Evolutionary conservation across 2,888 invertebrate species (phyloP).

Genomic region (Erpobdella octoculata): DNA sequence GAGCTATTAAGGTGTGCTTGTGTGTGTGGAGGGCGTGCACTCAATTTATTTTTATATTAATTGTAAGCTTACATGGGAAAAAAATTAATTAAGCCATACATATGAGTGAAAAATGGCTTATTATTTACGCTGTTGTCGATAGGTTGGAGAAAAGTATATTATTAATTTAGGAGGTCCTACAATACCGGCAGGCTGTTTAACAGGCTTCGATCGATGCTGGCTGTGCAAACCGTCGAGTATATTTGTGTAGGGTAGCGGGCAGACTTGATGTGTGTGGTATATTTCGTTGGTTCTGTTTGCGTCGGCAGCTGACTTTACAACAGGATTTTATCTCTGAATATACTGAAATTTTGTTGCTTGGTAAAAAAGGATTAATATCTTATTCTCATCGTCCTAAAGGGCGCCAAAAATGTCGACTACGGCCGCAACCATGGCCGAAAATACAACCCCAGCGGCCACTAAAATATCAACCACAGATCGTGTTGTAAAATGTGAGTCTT

Average conservation of each 20-base stretch:
- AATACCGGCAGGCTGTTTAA: conserved; percentile 13
- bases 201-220: conserved; percentile 12
- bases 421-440: conserved; percentile 17
- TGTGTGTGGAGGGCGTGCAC: no score
- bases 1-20: no score
- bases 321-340: not conserved
- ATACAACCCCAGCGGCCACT: conserved; percentile 5
- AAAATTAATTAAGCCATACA: not conserved
- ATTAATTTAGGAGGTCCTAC: conserved; percentile 12
- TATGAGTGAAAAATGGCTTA: not conserved
- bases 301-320: not conserved
- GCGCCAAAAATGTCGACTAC: conserved; percentile 29
- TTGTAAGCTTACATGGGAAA: not conserved
- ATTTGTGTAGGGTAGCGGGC: conserved; percentile 6
- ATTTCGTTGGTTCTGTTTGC: not conserved
- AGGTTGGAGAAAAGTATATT: not conserved
- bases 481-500: conserved; percentile 26
- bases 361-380: not conserved
- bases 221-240: conserved; percentile 7
- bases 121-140: not conserved
- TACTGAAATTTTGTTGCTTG: conserved; percentile 1
- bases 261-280: not conserved
- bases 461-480: conserved; percentile 28
- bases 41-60: not conserved
- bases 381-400: conserved; percentile 6